Evolutionary conservation across 2,888 invertebrate species (phyloP).

Genomic region (Epistrophella euchroma): DNA sequence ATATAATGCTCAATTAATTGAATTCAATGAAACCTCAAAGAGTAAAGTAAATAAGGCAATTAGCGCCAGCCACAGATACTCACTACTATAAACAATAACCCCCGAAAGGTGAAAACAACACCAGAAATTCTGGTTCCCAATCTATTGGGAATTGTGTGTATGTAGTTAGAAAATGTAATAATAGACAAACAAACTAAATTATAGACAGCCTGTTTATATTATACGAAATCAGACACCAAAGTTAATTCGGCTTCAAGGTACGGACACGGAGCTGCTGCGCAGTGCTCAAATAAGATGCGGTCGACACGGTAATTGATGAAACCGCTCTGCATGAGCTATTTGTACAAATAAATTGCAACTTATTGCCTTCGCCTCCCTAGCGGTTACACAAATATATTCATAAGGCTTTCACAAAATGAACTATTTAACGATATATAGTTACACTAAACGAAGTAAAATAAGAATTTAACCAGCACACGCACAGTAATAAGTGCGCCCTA

Average conservation of each 20-base stretch:
- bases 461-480: conserved; percentile 19
- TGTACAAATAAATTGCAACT: conserved; percentile 16
- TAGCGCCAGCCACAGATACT: background rate
- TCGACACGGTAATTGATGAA: conserved; percentile 15
- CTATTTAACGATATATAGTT: conserved; percentile 3
- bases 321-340: conserved; percentile 6
- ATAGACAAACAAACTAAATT: conserved; percentile 27
- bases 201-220: conserved; percentile 40
- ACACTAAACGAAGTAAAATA: conserved; percentile 11
- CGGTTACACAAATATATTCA: conserved; percentile 6
- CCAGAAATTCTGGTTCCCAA: background rate
- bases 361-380: background rate
- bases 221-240: conserved; percentile 48
- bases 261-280: background rate
- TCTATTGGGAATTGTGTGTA: background rate
- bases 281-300: conserved; percentile 37
- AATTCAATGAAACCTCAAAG: conserved; percentile 49
- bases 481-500: conserved; percentile 6
- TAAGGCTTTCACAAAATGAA: conserved; percentile 2
- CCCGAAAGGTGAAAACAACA: background rate
- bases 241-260: background rate
- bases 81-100: background rate
- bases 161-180: background rate
- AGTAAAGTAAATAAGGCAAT: conserved; percentile 44
- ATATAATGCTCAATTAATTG: conserved; percentile 60